These are phyloP conservation scores for Eurytoma californica DNA, from an alignment of 2,888 invertebrate genomes.

Conservation along the genomic window DNA sequence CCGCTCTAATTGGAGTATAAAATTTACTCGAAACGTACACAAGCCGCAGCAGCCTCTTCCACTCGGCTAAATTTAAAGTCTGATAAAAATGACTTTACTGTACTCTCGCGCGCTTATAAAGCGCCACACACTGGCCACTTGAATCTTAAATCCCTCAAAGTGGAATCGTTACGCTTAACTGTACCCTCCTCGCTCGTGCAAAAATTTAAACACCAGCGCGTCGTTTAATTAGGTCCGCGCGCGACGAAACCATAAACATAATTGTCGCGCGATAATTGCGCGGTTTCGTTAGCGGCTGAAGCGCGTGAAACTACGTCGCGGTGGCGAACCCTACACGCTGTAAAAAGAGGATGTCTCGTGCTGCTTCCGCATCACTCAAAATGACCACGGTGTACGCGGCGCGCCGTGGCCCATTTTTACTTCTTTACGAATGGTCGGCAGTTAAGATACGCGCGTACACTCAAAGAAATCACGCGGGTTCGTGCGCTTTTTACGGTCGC, in stretches of 20 bases:
- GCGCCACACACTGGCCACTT: not conserved
- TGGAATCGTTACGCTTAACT: slow-evolving; percentile 6
- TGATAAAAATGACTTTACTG: slow-evolving; percentile 41
- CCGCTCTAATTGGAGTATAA: slow-evolving; percentile 46
- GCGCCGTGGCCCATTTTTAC: slow-evolving; percentile 11
- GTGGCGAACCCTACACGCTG: too few species aligned
- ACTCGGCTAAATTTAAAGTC: slow-evolving; percentile 33
- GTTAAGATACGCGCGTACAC: slow-evolving; percentile 57
- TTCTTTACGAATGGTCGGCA: slow-evolving; percentile 15
- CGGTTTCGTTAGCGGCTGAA: not conserved
- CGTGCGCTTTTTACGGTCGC: slow-evolving; percentile 59
- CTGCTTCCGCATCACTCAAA: not conserved
- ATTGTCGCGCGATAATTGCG: slow-evolving; percentile 24
- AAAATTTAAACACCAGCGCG: slow-evolving; percentile 29
- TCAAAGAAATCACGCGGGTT: slow-evolving; percentile 25
- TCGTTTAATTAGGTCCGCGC: slow-evolving; percentile 22
- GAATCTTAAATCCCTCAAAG: not conserved
- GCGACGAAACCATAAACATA: slow-evolving; percentile 22
- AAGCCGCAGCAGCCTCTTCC: slow-evolving; percentile 26
- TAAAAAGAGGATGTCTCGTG: not conserved
- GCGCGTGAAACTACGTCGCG: not conserved
- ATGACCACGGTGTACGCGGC: too few species aligned
- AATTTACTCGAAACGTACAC: slow-evolving; percentile 37
- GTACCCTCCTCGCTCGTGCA: slow-evolving; percentile 6
- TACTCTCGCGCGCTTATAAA: not conserved